Conservation (phyloP, 2,113 vertebrate genomes). For the Rafetus swinhoei region DNA sequence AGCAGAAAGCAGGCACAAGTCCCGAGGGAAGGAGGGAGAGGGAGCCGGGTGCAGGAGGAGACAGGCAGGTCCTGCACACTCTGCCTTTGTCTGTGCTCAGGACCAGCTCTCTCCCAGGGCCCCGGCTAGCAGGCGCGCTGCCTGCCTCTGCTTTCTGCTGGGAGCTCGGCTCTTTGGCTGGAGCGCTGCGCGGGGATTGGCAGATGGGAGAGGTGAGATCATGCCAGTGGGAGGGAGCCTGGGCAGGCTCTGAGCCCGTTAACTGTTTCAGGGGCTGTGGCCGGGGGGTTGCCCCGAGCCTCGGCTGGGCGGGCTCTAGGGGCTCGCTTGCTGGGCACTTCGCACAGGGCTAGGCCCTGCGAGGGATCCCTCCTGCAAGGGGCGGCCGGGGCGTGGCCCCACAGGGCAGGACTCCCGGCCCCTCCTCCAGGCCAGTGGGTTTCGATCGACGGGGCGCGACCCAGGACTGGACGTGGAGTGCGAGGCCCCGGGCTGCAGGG, state of each 20-base stretch:
- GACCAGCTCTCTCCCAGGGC: background rate
- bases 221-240: slow-evolving; percentile 54
- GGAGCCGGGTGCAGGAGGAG: background rate
- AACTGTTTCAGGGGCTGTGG: slow-evolving; percentile 46
- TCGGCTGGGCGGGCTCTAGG: rapidly evolving
- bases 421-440: no score
- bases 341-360: background rate
- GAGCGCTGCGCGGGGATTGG: slow-evolving; percentile 41
- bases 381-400: no score
- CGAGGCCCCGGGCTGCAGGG: no score
- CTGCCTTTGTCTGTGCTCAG: background rate
- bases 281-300: background rate
- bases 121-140: background rate
- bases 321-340: rapidly evolving
- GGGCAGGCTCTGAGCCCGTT: slow-evolving; percentile 1
- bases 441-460: no score
- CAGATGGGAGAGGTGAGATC: slow-evolving; percentile 42
- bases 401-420: no score
- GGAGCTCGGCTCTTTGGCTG: slow-evolving; percentile 56
- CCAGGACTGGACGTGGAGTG: no score
- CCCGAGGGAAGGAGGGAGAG: background rate
- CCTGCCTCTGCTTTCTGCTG: slow-evolving; percentile 51
- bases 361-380: background rate
- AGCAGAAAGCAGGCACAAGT: slow-evolving; percentile 51
- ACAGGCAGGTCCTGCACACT: slow-evolving; percentile 66